Percentiles rank a stretch among this genome's conserved stretches.
phyloP scores from a whole-genome alignment of 1,140 invertebrate species.

The Aphelenchoides avenae region DNA sequence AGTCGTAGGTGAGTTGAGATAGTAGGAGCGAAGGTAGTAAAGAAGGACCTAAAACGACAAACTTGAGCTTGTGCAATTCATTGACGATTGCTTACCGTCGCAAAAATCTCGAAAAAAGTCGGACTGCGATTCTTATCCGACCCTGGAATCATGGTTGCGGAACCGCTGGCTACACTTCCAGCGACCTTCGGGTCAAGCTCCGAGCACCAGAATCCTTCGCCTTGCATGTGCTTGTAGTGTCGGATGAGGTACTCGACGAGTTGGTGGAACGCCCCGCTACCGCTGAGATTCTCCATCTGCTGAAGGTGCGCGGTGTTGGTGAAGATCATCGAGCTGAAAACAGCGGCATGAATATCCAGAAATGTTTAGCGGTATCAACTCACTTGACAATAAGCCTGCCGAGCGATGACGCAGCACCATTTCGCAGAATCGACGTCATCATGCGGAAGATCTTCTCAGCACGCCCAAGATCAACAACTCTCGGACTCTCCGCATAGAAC shows the following conservation, averaged over 20 bases:
- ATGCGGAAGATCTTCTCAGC: slow-evolving; percentile 55
- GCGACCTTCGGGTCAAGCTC: slow-evolving; percentile 14
- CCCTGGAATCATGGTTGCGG: slow-evolving; percentile 18
- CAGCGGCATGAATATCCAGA: neutral
- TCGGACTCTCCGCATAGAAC: slow-evolving; percentile 53
- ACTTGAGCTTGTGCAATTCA: slow-evolving; percentile 3
- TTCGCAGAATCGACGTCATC: slow-evolving; percentile 39
- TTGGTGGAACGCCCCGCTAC: slow-evolving; percentile 12
- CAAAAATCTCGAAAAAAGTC: slow-evolving; percentile 40
- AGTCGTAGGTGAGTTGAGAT: slow-evolving; percentile 55
- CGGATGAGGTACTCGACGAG: slow-evolving; percentile 46
- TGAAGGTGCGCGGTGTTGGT: slow-evolving; percentile 38
- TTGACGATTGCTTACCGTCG: slow-evolving; percentile 13
- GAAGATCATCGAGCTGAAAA: slow-evolving; percentile 48
- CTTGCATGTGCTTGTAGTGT: slow-evolving; percentile 53
- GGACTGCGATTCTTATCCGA: slow-evolving; percentile 31
- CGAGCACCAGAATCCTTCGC: slow-evolving; percentile 51
- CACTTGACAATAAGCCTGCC: slow-evolving; percentile 48
- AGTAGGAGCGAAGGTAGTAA: slow-evolving; percentile 57
- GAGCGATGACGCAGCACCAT: slow-evolving; percentile 16
- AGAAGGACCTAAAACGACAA: slow-evolving; percentile 42
- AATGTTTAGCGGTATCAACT: slow-evolving; percentile 14
- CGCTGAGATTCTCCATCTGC: neutral
- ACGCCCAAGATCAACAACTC: slow-evolving; percentile 51
- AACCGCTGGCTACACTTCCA: neutral